Percentiles rank a stretch among this genome's conserved stretches.
phyloP scores from a whole-genome alignment of 2,797 vertebrate species.

The Enteromius mattozi region DNA sequence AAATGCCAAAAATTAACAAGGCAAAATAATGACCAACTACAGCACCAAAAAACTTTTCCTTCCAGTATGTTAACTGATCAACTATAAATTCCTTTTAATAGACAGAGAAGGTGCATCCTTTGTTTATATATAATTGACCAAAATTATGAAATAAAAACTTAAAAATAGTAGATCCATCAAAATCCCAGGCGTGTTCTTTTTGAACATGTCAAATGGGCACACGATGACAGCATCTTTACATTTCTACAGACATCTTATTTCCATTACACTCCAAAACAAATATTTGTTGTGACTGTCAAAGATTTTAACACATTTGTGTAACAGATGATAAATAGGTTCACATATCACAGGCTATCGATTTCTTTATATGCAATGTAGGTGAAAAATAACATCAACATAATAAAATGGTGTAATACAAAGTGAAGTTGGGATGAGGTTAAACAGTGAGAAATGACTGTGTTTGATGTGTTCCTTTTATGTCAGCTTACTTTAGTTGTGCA shows the following conservation, averaged over 20 bases:
- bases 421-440: conserved; percentile 74
- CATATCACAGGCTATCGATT: conserved; percentile 17
- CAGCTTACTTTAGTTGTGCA: conserved; percentile 42
- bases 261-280: neutral
- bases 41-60: neutral
- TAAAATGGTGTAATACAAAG: conserved; percentile 81
- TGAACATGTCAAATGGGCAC: neutral
- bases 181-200: neutral
- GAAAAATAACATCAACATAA: conserved; percentile 55
- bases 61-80: neutral
- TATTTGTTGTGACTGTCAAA: neutral
- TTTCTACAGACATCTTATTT: conserved; percentile 17
- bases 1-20: too few relatives aligned
- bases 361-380: conserved; percentile 13
- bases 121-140: neutral
- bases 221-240: neutral
- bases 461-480: conserved; percentile 30
- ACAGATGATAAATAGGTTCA: conserved; percentile 27
- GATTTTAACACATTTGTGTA: conserved; percentile 14
- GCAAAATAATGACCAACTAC: neutral
- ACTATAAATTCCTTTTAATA: neutral
- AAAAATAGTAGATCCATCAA: neutral
- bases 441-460: conserved; percentile 65
- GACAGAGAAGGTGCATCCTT: neutral
- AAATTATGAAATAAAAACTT: neutral